phyloP scores from a whole-genome alignment of 2,888 invertebrate species.

The Xanthorhoe spadicearia region DNA sequence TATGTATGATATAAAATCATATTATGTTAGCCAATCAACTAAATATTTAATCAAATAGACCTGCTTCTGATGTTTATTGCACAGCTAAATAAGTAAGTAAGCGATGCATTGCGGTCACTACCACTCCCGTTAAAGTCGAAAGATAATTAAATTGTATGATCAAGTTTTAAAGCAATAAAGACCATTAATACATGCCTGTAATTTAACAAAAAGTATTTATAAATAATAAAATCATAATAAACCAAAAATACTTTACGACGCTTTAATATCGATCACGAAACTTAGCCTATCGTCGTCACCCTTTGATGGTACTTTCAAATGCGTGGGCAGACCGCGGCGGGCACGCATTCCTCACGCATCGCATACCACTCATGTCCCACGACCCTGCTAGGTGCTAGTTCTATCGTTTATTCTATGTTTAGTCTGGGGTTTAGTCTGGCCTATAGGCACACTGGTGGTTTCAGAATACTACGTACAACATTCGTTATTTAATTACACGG shows the following conservation, averaged over 20 bases:
- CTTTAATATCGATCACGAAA: not conserved
- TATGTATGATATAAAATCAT: not conserved
- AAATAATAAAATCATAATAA: not conserved
- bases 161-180: too few species aligned
- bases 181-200: too few species aligned
- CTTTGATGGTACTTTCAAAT: conserved; percentile 23
- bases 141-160: too few species aligned
- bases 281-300: conserved; percentile 2
- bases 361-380: conserved; percentile 24
- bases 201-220: too few species aligned
- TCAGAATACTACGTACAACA: too few species aligned
- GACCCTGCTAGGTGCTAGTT: not conserved
- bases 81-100: not conserved
- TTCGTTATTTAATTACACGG: too few species aligned
- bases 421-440: too few species aligned
- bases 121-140: not conserved
- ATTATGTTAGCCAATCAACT: not conserved
- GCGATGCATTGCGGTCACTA: not conserved
- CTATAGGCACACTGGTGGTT: not conserved
- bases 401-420: not conserved
- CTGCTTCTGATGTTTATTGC: not conserved
- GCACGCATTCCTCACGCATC: conserved; percentile 39
- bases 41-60: not conserved
- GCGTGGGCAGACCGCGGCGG: conserved; percentile 41
- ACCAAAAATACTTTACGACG: not conserved